These are phyloP conservation scores for Grus americana DNA, from an alignment of 2,113 vertebrate genomes.

Conservation along the genomic window DNA sequence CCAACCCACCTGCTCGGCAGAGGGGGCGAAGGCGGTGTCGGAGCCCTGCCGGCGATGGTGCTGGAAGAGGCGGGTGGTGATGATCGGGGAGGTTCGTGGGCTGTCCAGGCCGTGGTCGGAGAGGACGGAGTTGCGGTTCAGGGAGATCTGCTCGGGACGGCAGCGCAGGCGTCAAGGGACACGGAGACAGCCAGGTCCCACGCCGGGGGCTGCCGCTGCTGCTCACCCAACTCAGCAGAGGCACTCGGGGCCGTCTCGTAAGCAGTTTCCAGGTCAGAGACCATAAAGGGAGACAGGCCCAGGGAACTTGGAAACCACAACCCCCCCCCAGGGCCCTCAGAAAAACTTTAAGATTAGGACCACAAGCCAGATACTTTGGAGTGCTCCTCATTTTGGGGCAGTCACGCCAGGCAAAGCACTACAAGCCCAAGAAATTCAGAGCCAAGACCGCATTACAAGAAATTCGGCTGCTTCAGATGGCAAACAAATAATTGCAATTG, in stretches of 20 bases:
- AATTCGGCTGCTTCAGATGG: background rate
- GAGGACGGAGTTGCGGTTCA: constrained; percentile 68
- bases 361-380: background rate
- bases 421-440: background rate
- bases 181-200: fast-evolving
- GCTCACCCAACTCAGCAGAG: fast-evolving
- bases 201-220: fast-evolving
- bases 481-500: fast-evolving
- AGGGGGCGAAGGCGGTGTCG: constrained; percentile 38
- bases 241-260: fast-evolving
- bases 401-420: background rate
- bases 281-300: too few relatives aligned
- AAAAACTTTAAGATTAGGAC: background rate
- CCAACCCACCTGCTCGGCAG: constrained; percentile 76
- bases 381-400: background rate
- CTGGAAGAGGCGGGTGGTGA: constrained; percentile 65
- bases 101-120: constrained; percentile 77
- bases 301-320: background rate
- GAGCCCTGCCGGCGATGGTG: constrained; percentile 81
- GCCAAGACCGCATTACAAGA: fast-evolving
- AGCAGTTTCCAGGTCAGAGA: background rate
- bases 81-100: constrained; percentile 85
- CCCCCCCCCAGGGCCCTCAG: fast-evolving
- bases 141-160: background rate
- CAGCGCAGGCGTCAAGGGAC: fast-evolving